Conservation (phyloP, 1,140 invertebrate genomes). For the Aphidius gifuensis region DNA sequence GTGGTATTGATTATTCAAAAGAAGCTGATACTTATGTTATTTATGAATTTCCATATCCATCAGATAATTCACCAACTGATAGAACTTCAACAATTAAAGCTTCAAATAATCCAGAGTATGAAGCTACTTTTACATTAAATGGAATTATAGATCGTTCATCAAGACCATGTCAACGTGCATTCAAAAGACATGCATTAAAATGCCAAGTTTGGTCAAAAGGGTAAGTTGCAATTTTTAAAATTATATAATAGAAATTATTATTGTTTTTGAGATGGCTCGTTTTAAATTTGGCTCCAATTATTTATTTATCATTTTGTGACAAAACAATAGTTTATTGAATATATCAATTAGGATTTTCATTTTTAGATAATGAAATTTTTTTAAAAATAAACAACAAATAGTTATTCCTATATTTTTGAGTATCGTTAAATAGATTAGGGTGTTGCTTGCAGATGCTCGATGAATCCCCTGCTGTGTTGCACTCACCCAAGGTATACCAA, state of each 20-base stretch:
- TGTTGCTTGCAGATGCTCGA: conserved; percentile 55
- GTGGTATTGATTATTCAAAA: conserved; percentile 86
- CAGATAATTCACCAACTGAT: conserved; percentile 77
- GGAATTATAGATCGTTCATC: conserved; percentile 78
- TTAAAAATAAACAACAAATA: conserved; percentile 1
- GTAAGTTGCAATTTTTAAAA: conserved; percentile 60
- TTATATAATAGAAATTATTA: conserved; percentile 6
- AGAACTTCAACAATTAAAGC: conserved; percentile 77
- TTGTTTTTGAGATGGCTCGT: neutral
- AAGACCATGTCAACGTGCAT: conserved; percentile 75
- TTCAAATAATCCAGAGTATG: conserved; percentile 86
- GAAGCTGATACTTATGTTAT: conserved; percentile 93
- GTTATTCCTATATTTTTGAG: conserved; percentile 5
- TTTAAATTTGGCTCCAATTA: neutral
- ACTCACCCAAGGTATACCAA: conserved; percentile 53
- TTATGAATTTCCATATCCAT: conserved; percentile 88
- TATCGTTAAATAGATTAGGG: conserved; percentile 48
- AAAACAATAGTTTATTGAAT: conserved; percentile 26
- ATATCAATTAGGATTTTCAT: neutral
- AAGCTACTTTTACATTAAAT: conserved; percentile 65
- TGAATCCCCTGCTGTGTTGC: conserved; percentile 54
- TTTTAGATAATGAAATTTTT: conserved; percentile 16
- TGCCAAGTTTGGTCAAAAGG: conserved; percentile 90
- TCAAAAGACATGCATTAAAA: conserved; percentile 86
- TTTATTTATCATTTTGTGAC: neutral